These are phyloP conservation scores for Bombus balteatus DNA, from an alignment of 1,140 invertebrate genomes.

Conservation along the genomic window DNA sequence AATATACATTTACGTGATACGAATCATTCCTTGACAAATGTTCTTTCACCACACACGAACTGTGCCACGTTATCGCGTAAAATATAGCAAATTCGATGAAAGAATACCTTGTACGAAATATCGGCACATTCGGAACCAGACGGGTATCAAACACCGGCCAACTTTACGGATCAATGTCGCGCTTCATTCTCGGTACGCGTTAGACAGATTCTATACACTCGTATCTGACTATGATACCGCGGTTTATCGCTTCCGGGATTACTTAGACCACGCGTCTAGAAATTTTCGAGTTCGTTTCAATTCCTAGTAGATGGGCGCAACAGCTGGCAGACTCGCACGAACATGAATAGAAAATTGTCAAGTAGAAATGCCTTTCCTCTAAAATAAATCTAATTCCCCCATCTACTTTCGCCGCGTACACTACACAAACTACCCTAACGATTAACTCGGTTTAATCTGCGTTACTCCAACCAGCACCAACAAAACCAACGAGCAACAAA, in stretches of 20 bases:
- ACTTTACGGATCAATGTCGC: conserved; percentile 14
- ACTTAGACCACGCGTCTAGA: not conserved
- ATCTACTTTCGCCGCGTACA: no score
- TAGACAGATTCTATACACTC: conserved; percentile 6
- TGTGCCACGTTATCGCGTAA: not conserved
- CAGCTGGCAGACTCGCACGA: not conserved
- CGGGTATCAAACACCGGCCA: not conserved
- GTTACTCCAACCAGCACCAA: no score
- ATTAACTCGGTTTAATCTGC: no score
- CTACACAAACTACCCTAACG: no score
- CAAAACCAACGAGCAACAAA: no score
- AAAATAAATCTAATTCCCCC: no score
- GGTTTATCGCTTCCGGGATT: conserved; percentile 38
- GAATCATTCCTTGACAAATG: no score
- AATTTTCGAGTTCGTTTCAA: not conserved
- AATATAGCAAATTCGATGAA: conserved; percentile 30
- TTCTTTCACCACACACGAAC: not conserved
- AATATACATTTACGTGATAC: no score
- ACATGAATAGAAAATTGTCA: not conserved
- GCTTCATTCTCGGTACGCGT: conserved; percentile 6
- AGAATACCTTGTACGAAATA: conserved; percentile 26
- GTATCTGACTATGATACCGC: not conserved
- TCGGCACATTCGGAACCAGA: not conserved
- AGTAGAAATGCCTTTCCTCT: not conserved
- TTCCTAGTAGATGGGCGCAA: not conserved